These are phyloP conservation scores for Steatocranus sp. DNA, from an alignment of 2,797 vertebrate species.

Conservation along the genomic window DNA sequence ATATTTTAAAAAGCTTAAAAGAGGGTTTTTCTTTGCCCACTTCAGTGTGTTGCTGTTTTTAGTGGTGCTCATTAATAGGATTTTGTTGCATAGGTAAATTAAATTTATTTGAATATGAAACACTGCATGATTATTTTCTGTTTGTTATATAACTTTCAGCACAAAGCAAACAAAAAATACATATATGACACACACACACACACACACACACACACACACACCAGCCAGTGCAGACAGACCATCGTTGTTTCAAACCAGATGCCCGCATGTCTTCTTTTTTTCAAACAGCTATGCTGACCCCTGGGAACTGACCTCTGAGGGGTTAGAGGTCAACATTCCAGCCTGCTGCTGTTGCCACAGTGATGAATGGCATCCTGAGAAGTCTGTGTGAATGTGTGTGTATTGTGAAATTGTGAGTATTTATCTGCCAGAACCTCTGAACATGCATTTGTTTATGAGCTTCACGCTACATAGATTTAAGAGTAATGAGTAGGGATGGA, in stretches of 20 bases:
- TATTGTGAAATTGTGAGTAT: background rate
- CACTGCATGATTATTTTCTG: background rate
- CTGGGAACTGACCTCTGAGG: conserved; percentile 65
- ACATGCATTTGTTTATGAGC: background rate
- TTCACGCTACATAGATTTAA: background rate
- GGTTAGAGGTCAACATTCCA: conserved; percentile 77
- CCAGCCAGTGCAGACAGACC: conserved; percentile 9
- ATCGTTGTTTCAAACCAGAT: conserved; percentile 46
- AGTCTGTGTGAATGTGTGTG: background rate
- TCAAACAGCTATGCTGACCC: conserved; percentile 44
- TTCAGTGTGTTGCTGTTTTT: background rate
- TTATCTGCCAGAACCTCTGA: background rate
- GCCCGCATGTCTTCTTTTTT: conserved; percentile 22
- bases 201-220: background rate
- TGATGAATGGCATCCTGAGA: conserved; percentile 67
- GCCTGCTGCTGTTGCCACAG: conserved; percentile 67
- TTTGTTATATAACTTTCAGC: background rate
- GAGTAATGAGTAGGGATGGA: background rate
- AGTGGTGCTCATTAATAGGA: background rate
- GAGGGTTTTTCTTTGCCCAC: background rate
- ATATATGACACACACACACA: background rate
- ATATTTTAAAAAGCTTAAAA: background rate
- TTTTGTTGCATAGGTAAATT: background rate
- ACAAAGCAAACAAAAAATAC: background rate
- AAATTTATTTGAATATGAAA: background rate